These are phyloP conservation scores for Nesospiza acunhae DNA, from an alignment of 2,113 vertebrate species.

Conservation along the genomic window DNA sequence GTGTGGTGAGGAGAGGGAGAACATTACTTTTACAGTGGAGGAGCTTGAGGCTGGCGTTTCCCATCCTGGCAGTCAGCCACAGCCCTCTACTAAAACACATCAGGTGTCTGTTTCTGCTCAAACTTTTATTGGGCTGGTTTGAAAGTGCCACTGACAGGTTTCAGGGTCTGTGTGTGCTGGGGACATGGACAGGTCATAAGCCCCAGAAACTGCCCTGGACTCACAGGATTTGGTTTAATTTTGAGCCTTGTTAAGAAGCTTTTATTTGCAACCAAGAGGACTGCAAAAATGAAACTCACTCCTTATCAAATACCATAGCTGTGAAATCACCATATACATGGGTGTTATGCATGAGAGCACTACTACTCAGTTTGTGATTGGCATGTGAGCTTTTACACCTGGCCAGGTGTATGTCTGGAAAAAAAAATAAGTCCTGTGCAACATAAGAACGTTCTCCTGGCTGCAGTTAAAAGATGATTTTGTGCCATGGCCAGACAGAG, in stretches of 20 bases:
- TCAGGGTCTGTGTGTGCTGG: neutral
- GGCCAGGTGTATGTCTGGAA: neutral
- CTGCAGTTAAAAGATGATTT: neutral
- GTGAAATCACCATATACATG: neutral
- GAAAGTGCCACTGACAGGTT: neutral
- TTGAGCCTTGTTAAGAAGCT: neutral
- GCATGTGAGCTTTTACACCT: neutral
- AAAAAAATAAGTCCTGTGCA: neutral
- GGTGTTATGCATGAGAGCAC: neutral
- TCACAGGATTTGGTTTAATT: neutral
- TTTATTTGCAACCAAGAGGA: neutral
- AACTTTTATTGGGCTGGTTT: neutral
- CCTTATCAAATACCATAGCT: neutral
- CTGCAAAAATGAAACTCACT: neutral
- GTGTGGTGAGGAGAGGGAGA: neutral
- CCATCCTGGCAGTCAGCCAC: neutral
- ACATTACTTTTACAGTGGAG: neutral
- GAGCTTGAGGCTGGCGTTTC: neutral
- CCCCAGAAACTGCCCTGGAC: neutral
- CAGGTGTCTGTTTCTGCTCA: neutral
- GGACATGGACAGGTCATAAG: neutral
- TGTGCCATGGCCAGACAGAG: neutral
- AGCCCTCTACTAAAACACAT: neutral
- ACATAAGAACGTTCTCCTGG: neutral
- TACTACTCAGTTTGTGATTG: neutral